Evolutionary conservation across 2,797 vertebrate species (phyloP).

Genomic region (Parotocinclus haroldoi): DNA sequence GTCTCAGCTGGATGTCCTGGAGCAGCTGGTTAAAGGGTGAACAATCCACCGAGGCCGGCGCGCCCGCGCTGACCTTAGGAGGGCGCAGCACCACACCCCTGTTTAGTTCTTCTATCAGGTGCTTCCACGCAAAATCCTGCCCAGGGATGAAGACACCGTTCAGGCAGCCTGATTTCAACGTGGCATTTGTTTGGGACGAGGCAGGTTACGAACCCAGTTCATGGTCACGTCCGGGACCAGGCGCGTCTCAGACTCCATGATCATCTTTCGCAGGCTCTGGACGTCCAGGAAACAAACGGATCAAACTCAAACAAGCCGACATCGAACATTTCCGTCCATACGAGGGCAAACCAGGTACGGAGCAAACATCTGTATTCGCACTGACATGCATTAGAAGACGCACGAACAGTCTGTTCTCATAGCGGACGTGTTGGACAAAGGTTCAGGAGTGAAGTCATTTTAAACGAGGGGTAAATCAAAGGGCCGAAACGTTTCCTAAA

Average conservation of each 20-base stretch:
- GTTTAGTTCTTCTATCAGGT: conserved; percentile 59
- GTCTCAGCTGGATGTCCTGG: conserved; percentile 64
- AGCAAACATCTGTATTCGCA: too few relatives aligned
- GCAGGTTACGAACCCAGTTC: conserved; percentile 39
- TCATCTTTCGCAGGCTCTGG: conserved; percentile 48
- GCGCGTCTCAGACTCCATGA: conserved; percentile 33
- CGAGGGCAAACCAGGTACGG: too few relatives aligned
- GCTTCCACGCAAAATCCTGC: conserved; percentile 45
- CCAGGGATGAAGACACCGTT: background rate
- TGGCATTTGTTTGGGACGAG: too few relatives aligned
- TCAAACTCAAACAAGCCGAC: too few relatives aligned
- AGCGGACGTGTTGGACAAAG: too few relatives aligned
- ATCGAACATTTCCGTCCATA: too few relatives aligned
- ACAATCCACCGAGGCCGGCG: background rate
- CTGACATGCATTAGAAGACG: too few relatives aligned
- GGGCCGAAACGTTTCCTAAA: too few relatives aligned
- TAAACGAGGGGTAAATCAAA: too few relatives aligned
- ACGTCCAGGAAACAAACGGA: background rate
- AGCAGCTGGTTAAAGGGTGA: conserved; percentile 61
- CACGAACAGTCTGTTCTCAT: too few relatives aligned
- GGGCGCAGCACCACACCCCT: conserved; percentile 57
- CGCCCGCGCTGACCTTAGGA: rapidly evolving
- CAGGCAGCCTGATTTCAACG: too few relatives aligned
- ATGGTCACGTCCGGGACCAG: conserved; percentile 9
- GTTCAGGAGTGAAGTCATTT: too few relatives aligned